These are phyloP conservation scores for Laterallus jamaicensis DNA, from an alignment of 2,113 vertebrate species.

Conservation along the genomic window DNA sequence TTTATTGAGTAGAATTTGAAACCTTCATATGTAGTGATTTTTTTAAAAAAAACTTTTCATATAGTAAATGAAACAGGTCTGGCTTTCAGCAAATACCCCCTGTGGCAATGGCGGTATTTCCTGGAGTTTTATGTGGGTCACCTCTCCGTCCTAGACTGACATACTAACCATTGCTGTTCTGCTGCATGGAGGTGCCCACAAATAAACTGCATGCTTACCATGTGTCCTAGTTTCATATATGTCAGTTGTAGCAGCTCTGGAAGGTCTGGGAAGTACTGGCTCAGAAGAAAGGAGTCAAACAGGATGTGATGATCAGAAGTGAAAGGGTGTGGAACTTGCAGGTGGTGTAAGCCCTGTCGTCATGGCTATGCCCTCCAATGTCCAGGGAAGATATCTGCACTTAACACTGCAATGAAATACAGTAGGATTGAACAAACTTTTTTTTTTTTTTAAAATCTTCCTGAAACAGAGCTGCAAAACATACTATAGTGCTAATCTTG, in stretches of 20 bases:
- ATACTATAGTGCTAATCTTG: background rate
- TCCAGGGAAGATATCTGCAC: background rate
- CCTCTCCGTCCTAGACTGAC: background rate
- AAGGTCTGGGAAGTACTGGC: background rate
- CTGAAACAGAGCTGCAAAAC: background rate
- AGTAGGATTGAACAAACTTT: background rate
- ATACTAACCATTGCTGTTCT: background rate
- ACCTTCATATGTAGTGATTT: background rate
- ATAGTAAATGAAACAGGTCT: background rate
- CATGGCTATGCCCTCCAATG: background rate
- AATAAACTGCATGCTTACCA: accelerated
- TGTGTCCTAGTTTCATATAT: background rate
- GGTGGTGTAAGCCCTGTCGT: background rate
- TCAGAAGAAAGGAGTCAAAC: background rate
- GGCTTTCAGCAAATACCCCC: background rate
- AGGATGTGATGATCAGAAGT: accelerated
- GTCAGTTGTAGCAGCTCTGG: background rate
- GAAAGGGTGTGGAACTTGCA: background rate
- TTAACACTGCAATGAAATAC: background rate
- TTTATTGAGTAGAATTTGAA: background rate
- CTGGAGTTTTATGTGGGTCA: background rate
- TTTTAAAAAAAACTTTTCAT: background rate
- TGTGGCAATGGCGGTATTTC: background rate
- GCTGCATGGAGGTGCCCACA: background rate
- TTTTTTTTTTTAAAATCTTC: background rate